Evolutionary conservation across 2,888 invertebrate species (phyloP).

Genomic region (Acrocyrtus sp.): DNA sequence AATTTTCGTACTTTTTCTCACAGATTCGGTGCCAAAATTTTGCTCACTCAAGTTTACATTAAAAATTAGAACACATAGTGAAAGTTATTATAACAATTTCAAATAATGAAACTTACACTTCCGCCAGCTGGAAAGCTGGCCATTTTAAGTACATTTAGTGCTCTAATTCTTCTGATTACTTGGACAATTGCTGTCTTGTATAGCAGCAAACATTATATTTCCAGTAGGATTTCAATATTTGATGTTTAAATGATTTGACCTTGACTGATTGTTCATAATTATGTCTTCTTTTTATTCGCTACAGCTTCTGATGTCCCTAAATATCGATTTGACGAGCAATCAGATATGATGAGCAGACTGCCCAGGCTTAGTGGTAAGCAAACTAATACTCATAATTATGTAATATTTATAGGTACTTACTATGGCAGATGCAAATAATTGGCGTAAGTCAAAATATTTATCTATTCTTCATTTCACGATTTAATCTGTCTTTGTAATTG

Average conservation of each 20-base stretch:
- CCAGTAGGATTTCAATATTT: too few relatives aligned
- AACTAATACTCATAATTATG: neutral
- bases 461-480: too few relatives aligned
- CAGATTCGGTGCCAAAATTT: too few relatives aligned
- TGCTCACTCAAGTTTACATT: too few relatives aligned
- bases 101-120: slow-evolving; percentile 16
- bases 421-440: too few relatives aligned
- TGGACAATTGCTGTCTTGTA: slow-evolving; percentile 20
- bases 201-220: slow-evolving; percentile 11
- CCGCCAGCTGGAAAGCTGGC: slow-evolving; percentile 12
- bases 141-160: neutral
- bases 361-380: slow-evolving; percentile 45
- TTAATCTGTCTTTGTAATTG: slow-evolving; percentile 1
- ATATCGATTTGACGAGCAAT: slow-evolving; percentile 3
- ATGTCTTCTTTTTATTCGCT: neutral
- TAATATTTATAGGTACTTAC: neutral
- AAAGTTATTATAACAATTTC: too few relatives aligned
- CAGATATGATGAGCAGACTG: slow-evolving; percentile 17
- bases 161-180: slow-evolving; percentile 9
- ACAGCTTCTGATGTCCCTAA: neutral
- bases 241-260: too few relatives aligned
- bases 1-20: too few relatives aligned
- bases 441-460: neutral
- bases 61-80: too few relatives aligned
- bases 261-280: too few relatives aligned